Conservation (phyloP, 2,888 invertebrate species). For the Eupithecia subumbrata region DNA sequence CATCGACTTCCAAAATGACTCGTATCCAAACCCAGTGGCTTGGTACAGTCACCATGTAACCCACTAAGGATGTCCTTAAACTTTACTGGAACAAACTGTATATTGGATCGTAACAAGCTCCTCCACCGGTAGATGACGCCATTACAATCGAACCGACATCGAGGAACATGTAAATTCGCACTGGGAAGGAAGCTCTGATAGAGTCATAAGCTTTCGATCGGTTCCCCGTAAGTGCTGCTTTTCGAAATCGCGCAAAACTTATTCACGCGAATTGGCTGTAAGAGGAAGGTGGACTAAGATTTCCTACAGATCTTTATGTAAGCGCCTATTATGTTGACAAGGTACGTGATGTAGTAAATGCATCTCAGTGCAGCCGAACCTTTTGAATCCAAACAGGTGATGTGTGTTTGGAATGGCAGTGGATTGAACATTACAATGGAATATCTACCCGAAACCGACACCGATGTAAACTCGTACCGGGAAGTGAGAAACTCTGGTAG, state of each 20-base stretch:
- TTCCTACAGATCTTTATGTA: not conserved
- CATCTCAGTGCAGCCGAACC: not conserved
- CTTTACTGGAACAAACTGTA: constrained; percentile 17
- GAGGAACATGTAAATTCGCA: constrained; percentile 25
- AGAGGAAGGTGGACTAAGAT: not conserved
- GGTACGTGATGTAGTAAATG: not conserved
- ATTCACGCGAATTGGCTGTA: constrained; percentile 21
- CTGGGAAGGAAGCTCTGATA: constrained; percentile 24
- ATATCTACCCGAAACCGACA: not conserved
- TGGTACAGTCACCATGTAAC: not conserved
- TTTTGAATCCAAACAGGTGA: not conserved
- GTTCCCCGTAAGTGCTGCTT: constrained; percentile 24
- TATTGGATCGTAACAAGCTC: constrained; percentile 22
- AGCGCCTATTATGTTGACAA: not conserved
- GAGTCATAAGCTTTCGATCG: constrained; percentile 34
- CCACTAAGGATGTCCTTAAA: not conserved
- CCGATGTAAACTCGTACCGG: not conserved
- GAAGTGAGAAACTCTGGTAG: not conserved
- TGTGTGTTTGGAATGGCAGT: not conserved
- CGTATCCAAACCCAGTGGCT: not conserved
- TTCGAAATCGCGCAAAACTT: constrained; percentile 16
- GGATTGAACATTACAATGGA: not conserved
- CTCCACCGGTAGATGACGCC: not conserved
- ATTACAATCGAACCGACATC: constrained; percentile 11
- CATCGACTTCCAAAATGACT: not conserved